Evolutionary conservation across 2,797 vertebrate species (phyloP).

Genomic region (Euthynnus affinis): DNA sequence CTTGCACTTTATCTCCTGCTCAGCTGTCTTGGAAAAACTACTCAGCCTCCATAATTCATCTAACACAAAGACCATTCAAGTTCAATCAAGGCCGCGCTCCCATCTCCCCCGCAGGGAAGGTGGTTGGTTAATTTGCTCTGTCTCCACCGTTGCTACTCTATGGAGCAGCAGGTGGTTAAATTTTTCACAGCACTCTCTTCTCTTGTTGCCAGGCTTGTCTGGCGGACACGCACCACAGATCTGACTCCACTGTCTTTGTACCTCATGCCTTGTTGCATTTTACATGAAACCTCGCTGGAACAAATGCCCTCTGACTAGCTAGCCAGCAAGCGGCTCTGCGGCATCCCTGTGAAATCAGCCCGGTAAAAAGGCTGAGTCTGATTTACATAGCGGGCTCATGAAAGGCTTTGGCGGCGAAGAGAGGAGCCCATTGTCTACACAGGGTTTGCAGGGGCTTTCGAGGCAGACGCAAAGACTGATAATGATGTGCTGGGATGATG

Average conservation of each 20-base stretch:
- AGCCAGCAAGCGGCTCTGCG: conserved; percentile 21
- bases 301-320: conserved; percentile 65
- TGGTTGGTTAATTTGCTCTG: conserved; percentile 58
- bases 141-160: conserved; percentile 39
- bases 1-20: conserved; percentile 53
- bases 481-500: conserved; percentile 54
- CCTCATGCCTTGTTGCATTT: conserved; percentile 68
- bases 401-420: conserved; percentile 38
- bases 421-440: conserved; percentile 50
- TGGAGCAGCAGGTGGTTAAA: conserved; percentile 51
- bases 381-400: conserved; percentile 62
- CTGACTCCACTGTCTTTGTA: conserved; percentile 60
- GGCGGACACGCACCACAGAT: conserved; percentile 52
- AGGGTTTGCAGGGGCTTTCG: conserved; percentile 44
- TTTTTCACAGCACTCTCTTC: conserved; percentile 58
- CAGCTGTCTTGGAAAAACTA: conserved; percentile 49
- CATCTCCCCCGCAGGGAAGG: conserved; percentile 39
- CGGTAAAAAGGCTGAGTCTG: conserved; percentile 41
- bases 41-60: conserved; percentile 62
- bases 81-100: conserved; percentile 51
- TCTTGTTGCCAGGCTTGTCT: conserved; percentile 51
- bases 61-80: conserved; percentile 61
- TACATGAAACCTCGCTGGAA: conserved; percentile 70
- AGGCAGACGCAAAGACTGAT: conserved; percentile 58
- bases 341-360: conserved; percentile 54